Evolutionary conservation across 2,797 vertebrate genomes (phyloP), one percentile per base, ranked within the genome.

Genomic region (Nannoperca australis): DNA sequence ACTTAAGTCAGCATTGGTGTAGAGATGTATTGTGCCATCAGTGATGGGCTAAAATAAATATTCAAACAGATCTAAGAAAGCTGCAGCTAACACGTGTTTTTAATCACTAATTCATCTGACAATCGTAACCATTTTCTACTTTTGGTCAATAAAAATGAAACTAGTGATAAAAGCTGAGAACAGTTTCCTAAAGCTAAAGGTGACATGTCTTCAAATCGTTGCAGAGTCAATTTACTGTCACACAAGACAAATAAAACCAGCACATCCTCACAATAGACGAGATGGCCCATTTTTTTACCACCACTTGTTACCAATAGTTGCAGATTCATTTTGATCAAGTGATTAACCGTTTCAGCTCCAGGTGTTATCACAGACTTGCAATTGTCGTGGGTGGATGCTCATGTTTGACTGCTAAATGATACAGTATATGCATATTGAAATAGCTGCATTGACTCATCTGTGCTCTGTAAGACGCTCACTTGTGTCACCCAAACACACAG

Each of bases 401-500:
- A 24, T 62, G 63, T 72, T 85, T 85, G 59, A 88, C 44, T 58
- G 80, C 70, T 63, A 76, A 88, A 66, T 66, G 81, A 91, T 88
- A 84, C 76, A 88, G 76, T 86, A 70, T 66, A 62, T 73, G 20
- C 81, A 76, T 49, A 56, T 86, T 70, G 67, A 44, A 81, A 78
- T n/a, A 63, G 73, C 75, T 73, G 78, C 85, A 74, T 76, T 81
- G 81, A 86, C 84, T 87, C 71, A 59, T 87, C 79, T 85, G 81
- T 64, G 68, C 82, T 76, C 81, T 84, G 80, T 71, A 73, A 88
- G 78, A 75, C 54, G 42, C 90, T 90, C 87, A 59, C 81, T 92
- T 83, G 89, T 93, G 85, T 93, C 89, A 87, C 77, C 72, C 77
- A 18, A 64, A 78, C 65, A 67, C 73, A 96, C 94, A 95, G 92